These are phyloP conservation scores for Xerus rutilus DNA, from an alignment of 2,797 vertebrate species.

Conservation along the genomic window DNA sequence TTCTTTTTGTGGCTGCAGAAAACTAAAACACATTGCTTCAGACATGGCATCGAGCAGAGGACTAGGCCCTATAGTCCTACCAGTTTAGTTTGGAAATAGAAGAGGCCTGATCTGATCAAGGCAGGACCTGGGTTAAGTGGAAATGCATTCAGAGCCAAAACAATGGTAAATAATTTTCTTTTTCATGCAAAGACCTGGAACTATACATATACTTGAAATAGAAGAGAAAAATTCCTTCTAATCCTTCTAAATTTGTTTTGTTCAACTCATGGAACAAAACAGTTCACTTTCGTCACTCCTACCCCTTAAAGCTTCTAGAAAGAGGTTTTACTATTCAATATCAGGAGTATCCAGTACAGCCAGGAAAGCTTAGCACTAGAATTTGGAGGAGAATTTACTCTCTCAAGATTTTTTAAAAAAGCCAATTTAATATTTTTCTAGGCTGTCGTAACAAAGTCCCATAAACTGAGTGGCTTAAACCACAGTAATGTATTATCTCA, in stretches of 20 bases:
- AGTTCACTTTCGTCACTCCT: background rate
- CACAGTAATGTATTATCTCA: background rate
- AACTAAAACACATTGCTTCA: background rate
- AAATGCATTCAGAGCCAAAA: constrained; percentile 3
- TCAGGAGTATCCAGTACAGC: background rate
- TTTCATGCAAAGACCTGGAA: background rate
- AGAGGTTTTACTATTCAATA: background rate
- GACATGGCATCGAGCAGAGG: background rate
- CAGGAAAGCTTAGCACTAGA: background rate
- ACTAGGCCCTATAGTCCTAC: background rate
- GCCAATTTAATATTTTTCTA: background rate
- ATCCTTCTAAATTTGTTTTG: background rate
- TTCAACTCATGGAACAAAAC: background rate
- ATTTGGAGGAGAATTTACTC: background rate
- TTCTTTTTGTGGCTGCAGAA: background rate
- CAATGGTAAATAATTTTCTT: background rate
- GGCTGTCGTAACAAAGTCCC: background rate
- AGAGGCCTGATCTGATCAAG: background rate
- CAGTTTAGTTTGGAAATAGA: background rate
- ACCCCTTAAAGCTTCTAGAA: background rate
- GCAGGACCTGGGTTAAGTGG: background rate
- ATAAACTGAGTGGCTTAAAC: background rate
- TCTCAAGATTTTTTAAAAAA: background rate
- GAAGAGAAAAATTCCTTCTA: background rate
- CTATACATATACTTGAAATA: background rate